These are phyloP conservation scores for Aporophyla lueneburgensis DNA, from an alignment of 2,888 invertebrate species.

Conservation along the genomic window DNA sequence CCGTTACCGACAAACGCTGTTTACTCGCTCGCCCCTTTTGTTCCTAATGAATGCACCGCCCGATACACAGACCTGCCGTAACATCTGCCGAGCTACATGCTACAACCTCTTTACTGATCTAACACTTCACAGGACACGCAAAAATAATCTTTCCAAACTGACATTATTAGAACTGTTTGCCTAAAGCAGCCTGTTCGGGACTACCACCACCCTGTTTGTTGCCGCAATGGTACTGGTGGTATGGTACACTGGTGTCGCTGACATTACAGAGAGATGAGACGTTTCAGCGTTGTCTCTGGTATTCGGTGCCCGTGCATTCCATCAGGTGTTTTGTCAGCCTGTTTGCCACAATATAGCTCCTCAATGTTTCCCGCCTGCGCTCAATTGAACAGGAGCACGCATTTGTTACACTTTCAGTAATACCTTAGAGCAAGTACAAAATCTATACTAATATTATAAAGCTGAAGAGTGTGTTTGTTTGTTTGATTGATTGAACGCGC, in stretches of 20 bases:
- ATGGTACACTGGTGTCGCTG: neutral
- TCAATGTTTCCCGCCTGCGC: neutral
- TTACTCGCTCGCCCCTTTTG: constrained; percentile 36
- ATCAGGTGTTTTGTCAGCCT: neutral
- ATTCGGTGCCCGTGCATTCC: neutral
- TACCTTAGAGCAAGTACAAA: constrained; percentile 2
- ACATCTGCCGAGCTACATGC: constrained; percentile 15
- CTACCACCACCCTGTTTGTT: no score
- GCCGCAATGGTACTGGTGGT: neutral
- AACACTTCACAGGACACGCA: neutral
- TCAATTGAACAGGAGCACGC: neutral
- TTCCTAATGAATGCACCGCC: constrained; percentile 40
- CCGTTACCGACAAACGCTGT: constrained; percentile 32
- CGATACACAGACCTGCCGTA: constrained; percentile 25
- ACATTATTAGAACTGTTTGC: neutral
- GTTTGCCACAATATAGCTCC: neutral
- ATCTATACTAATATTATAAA: no score
- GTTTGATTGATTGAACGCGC: no score
- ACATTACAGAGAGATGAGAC: neutral
- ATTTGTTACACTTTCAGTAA: neutral
- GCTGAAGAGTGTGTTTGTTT: no score
- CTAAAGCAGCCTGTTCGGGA: neutral
- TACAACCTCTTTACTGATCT: neutral
- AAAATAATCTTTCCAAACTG: neutral
- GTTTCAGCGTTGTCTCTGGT: neutral